phyloP scores from a whole-genome alignment of 35 echinoderm and acorn worm genomes.

The Apostichopus parvimensis region DNA sequence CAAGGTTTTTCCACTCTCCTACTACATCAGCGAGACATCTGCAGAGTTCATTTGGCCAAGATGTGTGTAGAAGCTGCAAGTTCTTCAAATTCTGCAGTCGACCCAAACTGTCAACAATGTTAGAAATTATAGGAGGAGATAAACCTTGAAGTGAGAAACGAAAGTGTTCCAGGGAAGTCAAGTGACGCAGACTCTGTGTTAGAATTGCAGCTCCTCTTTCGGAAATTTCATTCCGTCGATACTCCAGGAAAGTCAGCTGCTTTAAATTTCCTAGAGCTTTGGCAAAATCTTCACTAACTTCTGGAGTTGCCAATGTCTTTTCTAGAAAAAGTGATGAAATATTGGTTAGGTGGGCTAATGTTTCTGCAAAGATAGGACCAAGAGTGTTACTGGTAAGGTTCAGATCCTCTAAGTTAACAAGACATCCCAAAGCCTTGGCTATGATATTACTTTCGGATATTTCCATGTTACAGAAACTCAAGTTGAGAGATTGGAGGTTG shows the following conservation, averaged over 20 bases:
- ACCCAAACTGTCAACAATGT: neutral
- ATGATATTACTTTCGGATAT: neutral
- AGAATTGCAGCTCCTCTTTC: neutral
- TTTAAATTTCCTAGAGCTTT: neutral
- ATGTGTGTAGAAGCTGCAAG: constrained; percentile 1
- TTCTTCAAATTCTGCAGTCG: neutral
- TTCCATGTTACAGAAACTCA: constrained; percentile 18
- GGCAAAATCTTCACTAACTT: constrained; percentile 6
- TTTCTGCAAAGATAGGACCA: constrained; percentile 12
- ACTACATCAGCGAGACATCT: neutral
- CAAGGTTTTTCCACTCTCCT: neutral
- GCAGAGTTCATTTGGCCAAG: constrained; percentile 31
- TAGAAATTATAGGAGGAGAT: neutral
- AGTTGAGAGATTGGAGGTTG: neutral
- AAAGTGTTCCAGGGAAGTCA: neutral
- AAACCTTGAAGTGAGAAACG: constrained; percentile 9
- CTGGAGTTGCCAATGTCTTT: constrained; percentile 1
- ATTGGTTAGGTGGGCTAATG: neutral
- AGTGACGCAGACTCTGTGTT: neutral
- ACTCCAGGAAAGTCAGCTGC: neutral
- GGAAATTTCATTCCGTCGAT: constrained; percentile 8
- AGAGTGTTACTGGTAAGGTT: constrained; percentile 26
- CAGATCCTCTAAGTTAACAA: constrained; percentile 6
- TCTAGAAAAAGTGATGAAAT: constrained; percentile 33
- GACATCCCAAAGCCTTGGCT: neutral